phyloP scores from a whole-genome alignment of 2,113 vertebrate species.

The Cololabis saira region DNA sequence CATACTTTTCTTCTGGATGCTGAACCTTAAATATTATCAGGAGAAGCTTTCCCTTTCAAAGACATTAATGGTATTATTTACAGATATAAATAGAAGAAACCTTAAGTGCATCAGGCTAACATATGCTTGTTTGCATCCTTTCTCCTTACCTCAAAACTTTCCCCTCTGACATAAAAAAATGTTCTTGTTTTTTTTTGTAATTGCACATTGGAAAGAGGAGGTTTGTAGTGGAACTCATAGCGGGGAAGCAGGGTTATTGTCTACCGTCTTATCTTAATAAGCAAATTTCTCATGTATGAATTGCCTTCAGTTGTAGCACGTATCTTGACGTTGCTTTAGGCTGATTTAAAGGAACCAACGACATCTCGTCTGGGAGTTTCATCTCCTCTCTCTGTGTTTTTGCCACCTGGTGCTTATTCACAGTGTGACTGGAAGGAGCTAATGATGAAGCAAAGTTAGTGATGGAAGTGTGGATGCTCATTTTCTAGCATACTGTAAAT shows the following conservation, averaged over 20 bases:
- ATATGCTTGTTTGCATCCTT: not conserved
- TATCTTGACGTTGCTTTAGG: not conserved
- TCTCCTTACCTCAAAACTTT: not conserved
- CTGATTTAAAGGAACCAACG: too few relatives aligned
- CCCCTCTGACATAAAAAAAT: too few relatives aligned
- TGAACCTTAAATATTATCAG: slow-evolving; percentile 9
- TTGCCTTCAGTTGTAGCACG: not conserved
- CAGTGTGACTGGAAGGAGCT: too few relatives aligned
- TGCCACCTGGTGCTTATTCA: too few relatives aligned
- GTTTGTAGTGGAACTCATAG: not conserved
- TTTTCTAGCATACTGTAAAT: too few relatives aligned
- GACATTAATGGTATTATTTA: not conserved
- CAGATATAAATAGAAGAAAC: slow-evolving; percentile 12
- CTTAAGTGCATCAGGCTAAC: not conserved
- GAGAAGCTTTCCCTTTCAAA: not conserved
- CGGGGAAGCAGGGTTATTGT: not conserved
- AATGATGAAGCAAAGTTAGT: too few relatives aligned
- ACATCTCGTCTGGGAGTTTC: too few relatives aligned
- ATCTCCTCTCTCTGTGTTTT: too few relatives aligned
- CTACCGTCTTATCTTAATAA: too few relatives aligned
- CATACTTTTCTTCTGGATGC: not conserved
- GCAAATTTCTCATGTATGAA: not conserved
- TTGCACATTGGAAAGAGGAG: not conserved
- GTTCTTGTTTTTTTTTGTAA: not conserved
- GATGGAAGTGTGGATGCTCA: too few relatives aligned